phyloP scores from a whole-genome alignment of 2,113 vertebrate genomes.

The Laterallus jamaicensis region DNA sequence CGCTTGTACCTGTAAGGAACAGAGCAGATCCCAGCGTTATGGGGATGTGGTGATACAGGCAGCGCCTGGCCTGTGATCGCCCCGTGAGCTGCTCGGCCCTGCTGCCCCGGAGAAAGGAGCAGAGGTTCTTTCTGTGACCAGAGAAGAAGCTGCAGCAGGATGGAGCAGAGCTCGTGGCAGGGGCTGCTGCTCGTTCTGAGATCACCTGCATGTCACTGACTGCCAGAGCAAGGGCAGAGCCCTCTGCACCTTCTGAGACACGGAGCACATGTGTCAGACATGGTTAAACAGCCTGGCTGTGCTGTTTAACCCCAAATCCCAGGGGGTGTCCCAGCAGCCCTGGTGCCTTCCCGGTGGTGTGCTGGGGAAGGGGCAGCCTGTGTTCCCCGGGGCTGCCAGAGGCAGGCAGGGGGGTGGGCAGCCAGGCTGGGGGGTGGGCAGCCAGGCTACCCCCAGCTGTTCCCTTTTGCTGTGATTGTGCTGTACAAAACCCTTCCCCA shows the following conservation, averaged over 20 bases:
- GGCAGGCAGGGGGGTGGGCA: no score
- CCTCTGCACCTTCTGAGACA: background rate
- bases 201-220: background rate
- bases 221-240: background rate
- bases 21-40: background rate
- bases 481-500: background rate
- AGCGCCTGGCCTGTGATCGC: accelerated
- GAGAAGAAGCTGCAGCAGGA: no score
- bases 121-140: accelerated
- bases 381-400: background rate
- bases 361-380: background rate
- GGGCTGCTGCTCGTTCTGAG: background rate
- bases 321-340: no score
- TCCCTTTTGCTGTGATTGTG: background rate
- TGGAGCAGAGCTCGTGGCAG: background rate
- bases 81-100: background rate
- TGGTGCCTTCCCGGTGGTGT: accelerated
- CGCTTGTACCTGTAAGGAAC: background rate
- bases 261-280: accelerated
- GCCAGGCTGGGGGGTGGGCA: no score
- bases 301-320: background rate
- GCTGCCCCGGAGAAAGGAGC: background rate
- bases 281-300: background rate
- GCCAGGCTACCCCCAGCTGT: no score
- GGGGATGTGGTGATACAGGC: accelerated